Evolutionary conservation across 2,113 vertebrate genomes (phyloP).

Genomic region (Cnemophilus loriae): DNA sequence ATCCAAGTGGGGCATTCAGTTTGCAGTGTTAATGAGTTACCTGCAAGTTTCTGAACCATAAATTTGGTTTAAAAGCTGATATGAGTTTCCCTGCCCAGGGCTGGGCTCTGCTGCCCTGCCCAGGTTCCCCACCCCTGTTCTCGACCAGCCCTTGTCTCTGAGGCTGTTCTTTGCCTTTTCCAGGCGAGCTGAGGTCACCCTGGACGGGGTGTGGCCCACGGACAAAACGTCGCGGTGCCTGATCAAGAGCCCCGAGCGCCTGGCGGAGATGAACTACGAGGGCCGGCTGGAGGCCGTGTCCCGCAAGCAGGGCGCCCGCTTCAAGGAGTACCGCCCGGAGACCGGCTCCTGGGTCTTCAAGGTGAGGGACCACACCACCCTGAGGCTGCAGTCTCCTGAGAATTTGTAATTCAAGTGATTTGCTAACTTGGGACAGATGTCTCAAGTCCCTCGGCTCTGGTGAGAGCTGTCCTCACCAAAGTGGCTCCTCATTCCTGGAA

Average conservation of each 20-base stretch:
- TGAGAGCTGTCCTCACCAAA: neutral
- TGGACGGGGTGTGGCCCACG: slow-evolving; percentile 95
- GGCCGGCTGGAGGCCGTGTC: slow-evolving; percentile 87
- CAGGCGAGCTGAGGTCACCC: slow-evolving; percentile 87
- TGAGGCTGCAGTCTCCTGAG: neutral
- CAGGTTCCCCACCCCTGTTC: neutral
- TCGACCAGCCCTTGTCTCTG: neutral
- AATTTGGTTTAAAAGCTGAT: rapidly evolving
- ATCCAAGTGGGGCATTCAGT: rapidly evolving
- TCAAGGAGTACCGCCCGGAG: slow-evolving; percentile 93
- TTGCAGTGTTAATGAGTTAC: rapidly evolving
- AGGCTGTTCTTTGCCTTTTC: rapidly evolving
- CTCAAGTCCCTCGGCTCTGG: rapidly evolving
- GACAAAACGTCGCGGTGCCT: slow-evolving; percentile 88
- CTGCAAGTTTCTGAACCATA: neutral
- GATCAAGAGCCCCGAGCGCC: slow-evolving; percentile 88
- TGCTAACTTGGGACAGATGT: rapidly evolving
- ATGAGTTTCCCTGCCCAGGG: rapidly evolving
- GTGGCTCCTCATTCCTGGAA: neutral
- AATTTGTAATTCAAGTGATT: rapidly evolving
- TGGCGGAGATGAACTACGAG: slow-evolving; percentile 90
- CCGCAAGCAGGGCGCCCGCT: slow-evolving; percentile 87
- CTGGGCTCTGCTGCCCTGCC: neutral
- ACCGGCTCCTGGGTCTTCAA: slow-evolving; percentile 97
- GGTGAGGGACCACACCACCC: slow-evolving; percentile 39